A percentile compares a stretch with the other conserved stretches of the same genome.
These are phyloP conservation scores for Ophiothrix spiculata DNA, from an alignment of 35 echinoderm and acorn worm species.

Conservation along the genomic window DNA sequence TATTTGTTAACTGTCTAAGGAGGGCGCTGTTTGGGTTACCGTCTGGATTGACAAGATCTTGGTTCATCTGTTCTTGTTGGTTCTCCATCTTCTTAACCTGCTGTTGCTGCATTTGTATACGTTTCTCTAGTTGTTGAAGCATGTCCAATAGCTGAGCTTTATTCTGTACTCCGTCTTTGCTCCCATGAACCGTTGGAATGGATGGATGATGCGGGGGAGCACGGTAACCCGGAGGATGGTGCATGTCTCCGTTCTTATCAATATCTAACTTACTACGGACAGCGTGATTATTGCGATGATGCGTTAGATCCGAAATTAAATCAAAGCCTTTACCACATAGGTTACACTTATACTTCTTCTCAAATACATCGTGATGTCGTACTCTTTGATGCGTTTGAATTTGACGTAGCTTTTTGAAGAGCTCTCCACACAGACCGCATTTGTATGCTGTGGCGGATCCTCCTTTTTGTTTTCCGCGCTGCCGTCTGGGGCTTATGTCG, in stretches of 20 bases:
- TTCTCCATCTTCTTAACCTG: slow-evolving; percentile 91
- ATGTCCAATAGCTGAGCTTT: slow-evolving; percentile 90
- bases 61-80: slow-evolving; percentile 67
- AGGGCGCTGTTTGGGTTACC: neutral
- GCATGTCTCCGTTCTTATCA: slow-evolving; percentile 58
- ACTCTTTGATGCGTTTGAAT: slow-evolving; percentile 98
- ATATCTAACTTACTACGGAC: slow-evolving; percentile 77
- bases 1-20: neutral
- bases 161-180: slow-evolving; percentile 59
- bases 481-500: slow-evolving; percentile 55
- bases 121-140: slow-evolving; percentile 84
- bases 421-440: slow-evolving; percentile 86
- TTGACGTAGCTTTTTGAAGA: slow-evolving; percentile 91
- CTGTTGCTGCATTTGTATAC: slow-evolving; percentile 87
- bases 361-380: slow-evolving; percentile 90
- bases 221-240: slow-evolving; percentile 23
- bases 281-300: slow-evolving; percentile 82
- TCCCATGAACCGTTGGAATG: neutral
- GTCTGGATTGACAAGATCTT: slow-evolving; percentile 40
- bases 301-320: slow-evolving; percentile 88
- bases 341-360: slow-evolving; percentile 99
- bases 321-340: slow-evolving; percentile 96
- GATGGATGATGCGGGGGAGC: neutral
- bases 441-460: slow-evolving; percentile 61
- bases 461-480: slow-evolving; percentile 67